Conservation (phyloP, 2,797 vertebrate species). For the Falco concolor region DNA sequence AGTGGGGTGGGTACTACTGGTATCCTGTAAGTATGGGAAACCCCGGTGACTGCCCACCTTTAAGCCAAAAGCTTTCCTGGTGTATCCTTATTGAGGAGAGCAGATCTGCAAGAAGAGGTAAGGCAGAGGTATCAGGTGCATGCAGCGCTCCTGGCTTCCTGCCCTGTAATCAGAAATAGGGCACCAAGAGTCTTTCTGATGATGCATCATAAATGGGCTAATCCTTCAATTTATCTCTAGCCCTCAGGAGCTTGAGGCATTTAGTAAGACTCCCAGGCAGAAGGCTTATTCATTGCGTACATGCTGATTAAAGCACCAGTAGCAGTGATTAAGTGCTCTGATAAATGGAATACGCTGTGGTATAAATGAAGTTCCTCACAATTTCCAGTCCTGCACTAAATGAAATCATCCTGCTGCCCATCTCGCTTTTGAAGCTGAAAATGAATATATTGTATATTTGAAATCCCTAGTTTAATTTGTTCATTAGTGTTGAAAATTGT, state of each 20-base stretch:
- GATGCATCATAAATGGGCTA: neutral
- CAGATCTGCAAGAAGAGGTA: neutral
- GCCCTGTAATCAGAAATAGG: neutral
- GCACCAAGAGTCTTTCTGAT: neutral
- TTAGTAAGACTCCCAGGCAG: neutral
- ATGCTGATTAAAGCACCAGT: neutral
- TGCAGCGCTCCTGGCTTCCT: neutral
- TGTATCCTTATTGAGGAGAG: neutral
- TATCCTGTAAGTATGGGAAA: neutral
- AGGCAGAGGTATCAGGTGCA: neutral
- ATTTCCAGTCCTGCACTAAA: neutral
- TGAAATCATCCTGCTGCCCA: neutral
- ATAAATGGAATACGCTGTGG: neutral
- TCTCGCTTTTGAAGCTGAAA: neutral
- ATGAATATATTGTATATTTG: neutral
- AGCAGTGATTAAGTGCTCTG: neutral
- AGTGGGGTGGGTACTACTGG: neutral
- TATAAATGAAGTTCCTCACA: neutral
- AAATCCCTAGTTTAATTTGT: neutral
- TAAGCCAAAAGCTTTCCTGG: neutral
- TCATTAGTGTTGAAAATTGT: constrained; percentile 1
- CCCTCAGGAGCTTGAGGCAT: neutral
- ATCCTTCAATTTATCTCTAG: neutral
- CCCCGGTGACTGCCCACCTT: neutral
- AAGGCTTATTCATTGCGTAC: neutral